Conservation (phyloP, 2,113 vertebrate species). For the Xenus cinereus region DNA sequence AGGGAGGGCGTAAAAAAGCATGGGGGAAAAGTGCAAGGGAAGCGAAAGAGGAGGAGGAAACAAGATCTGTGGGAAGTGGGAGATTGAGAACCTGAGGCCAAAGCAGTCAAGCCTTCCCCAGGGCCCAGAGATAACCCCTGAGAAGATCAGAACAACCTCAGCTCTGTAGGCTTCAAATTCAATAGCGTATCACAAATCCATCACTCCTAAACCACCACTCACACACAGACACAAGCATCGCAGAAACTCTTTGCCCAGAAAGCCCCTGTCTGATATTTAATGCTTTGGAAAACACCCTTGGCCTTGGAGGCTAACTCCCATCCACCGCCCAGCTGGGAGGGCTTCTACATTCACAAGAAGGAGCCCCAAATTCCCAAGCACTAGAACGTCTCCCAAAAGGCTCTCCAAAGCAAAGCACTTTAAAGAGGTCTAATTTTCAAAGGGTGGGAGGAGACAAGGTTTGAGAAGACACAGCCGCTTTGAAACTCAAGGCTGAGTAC, state of each 20-base stretch:
- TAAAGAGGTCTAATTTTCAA: neutral
- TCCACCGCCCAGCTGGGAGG: neutral
- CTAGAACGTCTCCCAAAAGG: neutral
- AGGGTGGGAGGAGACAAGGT: neutral
- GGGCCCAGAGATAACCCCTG: neutral
- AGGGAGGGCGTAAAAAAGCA: neutral
- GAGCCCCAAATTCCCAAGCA: neutral
- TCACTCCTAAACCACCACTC: neutral
- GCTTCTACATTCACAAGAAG: fast-evolving
- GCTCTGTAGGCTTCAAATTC: neutral
- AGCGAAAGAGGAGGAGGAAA: slow-evolving; percentile 1
- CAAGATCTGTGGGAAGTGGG: neutral
- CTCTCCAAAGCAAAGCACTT: neutral
- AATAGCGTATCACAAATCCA: neutral
- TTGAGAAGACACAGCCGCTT: neutral
- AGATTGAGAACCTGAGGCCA: neutral
- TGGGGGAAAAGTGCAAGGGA: neutral
- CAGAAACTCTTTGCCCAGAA: neutral
- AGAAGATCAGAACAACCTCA: neutral
- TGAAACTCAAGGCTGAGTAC: neutral
- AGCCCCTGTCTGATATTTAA: fast-evolving
- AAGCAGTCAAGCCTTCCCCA: neutral
- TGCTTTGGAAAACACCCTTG: neutral
- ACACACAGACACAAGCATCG: neutral
- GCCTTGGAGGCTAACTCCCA: neutral